Conservation (phyloP, 2,888 invertebrate genomes). For the Cheilosia soror region DNA sequence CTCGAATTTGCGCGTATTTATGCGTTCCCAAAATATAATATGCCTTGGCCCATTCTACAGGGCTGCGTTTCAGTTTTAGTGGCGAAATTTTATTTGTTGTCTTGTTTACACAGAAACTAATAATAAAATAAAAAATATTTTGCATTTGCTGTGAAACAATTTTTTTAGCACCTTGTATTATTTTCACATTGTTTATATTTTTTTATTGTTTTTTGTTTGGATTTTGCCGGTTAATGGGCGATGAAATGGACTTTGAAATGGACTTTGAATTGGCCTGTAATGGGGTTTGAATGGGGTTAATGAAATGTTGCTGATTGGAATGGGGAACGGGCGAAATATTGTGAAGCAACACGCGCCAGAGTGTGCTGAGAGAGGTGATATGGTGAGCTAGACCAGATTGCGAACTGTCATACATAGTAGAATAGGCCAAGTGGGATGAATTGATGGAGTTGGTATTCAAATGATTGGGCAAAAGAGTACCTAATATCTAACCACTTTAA, state of each 20-base stretch:
- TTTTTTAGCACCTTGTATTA: constrained; percentile 2
- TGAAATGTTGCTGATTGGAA: constrained; percentile 8
- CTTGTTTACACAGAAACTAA: constrained; percentile 40
- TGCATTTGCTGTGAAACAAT: not conserved
- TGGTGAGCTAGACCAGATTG: no score
- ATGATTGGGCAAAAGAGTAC: no score
- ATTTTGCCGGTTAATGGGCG: constrained; percentile 19
- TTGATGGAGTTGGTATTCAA: no score
- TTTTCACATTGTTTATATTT: no score
- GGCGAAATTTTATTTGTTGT: constrained; percentile 34
- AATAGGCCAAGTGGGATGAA: no score
- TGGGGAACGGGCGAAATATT: no score
- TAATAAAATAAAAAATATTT: constrained; percentile 25
- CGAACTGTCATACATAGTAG: no score
- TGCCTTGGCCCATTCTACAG: constrained; percentile 11
- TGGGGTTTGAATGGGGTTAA: constrained; percentile 29
- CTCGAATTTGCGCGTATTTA: constrained; percentile 19
- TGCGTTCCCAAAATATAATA: constrained; percentile 29
- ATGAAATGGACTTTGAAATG: constrained; percentile 34
- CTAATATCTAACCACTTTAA: no score
- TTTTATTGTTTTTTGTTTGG: no score
- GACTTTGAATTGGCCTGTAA: constrained; percentile 41
- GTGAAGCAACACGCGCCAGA: no score
- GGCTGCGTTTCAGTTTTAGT: constrained; percentile 14
- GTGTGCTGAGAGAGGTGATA: no score